These are phyloP conservation scores for Saccopteryx leptura DNA, from an alignment of 2,113 vertebrate species.

Conservation along the genomic window DNA sequence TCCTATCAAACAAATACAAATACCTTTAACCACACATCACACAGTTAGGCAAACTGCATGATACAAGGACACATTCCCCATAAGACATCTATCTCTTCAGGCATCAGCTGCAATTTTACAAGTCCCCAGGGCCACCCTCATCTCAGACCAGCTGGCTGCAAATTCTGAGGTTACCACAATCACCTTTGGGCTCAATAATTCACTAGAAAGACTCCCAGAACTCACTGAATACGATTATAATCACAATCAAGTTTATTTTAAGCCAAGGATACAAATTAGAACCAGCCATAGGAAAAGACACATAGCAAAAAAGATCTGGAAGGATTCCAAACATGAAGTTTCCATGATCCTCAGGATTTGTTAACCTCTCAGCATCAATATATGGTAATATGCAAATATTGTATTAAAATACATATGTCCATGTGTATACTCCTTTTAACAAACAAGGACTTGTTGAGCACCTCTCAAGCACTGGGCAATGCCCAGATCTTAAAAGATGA, in stretches of 20 bases:
- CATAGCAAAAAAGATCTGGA: neutral
- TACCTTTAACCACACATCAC: neutral
- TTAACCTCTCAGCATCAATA: neutral
- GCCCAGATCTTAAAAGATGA: neutral
- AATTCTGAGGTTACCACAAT: neutral
- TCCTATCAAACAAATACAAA: neutral
- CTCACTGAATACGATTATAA: neutral
- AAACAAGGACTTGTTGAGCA: neutral
- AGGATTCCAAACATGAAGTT: neutral
- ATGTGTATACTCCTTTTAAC: neutral
- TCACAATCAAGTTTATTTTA: neutral
- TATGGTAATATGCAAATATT: neutral
- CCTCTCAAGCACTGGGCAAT: neutral
- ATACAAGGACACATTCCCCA: neutral
- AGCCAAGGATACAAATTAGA: neutral
- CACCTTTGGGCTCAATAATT: neutral
- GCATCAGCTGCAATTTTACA: neutral
- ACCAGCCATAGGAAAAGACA: neutral
- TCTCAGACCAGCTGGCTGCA: neutral
- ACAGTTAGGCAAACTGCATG: neutral
- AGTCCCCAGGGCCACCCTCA: neutral
- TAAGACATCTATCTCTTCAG: neutral
- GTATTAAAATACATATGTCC: neutral
- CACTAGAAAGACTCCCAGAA: conserved; percentile 20
- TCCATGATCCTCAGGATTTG: neutral